These are phyloP conservation scores for Morphnarchus princeps DNA, from an alignment of 2,113 vertebrate species.

Conservation along the genomic window DNA sequence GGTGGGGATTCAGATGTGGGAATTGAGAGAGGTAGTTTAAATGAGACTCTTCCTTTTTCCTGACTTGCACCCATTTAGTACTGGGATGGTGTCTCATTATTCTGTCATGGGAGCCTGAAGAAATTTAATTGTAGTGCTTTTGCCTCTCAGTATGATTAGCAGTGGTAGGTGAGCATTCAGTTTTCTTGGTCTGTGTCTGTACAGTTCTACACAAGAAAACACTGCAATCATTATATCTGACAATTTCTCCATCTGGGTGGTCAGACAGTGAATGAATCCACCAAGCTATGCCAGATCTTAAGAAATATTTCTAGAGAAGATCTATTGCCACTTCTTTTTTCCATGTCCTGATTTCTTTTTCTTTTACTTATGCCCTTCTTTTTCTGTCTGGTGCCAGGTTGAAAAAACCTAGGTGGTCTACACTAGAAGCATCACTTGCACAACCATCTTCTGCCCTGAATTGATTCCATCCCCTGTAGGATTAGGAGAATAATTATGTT, in stretches of 20 bases:
- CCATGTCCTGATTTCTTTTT: neutral
- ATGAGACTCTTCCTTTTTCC: neutral
- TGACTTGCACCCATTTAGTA: neutral
- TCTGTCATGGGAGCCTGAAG: neutral
- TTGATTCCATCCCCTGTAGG: neutral
- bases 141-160: neutral
- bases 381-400: neutral
- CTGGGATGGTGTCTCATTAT: neutral
- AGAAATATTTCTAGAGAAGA: neutral
- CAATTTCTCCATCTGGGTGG: neutral
- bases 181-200: neutral
- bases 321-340: neutral
- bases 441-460: neutral
- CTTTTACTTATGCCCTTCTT: neutral
- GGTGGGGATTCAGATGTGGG: neutral
- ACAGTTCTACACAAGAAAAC: neutral
- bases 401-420: neutral
- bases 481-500: slow-evolving; percentile 2
- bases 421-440: neutral
- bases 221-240: accelerated
- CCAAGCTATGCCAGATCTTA: neutral
- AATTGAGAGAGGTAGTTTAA: neutral
- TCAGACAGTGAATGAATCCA: neutral
- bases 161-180: neutral
- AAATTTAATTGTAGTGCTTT: neutral